Base-by-base conservation (phyloP, 2,113 vertebrate species). In the Myocastor coypus region DNA sequence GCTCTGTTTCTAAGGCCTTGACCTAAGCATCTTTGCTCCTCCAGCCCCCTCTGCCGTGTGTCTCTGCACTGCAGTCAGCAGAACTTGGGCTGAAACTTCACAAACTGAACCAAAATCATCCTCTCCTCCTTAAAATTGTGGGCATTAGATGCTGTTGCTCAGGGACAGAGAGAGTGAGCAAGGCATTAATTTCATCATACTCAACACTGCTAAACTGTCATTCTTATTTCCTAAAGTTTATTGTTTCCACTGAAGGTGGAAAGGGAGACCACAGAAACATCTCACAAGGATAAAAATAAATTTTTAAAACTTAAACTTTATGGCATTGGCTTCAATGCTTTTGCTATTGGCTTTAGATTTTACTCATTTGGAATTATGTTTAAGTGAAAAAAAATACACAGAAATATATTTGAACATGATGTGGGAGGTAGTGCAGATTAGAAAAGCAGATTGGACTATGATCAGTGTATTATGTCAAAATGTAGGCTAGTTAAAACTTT, bases 401-500 rank as follows among this genome's bases (percentile, higher is more conserved):
- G 6, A 83, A 78, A 26, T 12, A 61, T 28, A 94, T 84, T 88
- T 64, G 13, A 87, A 52, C 80, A 8, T 94, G 24, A 66, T 71
- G 14, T 92, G 24, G 30, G 19, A 94, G 61, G 16, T 20, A 83
- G 3, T 61, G 66, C 68, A 12, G 78, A 68, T 91, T 89, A 68
- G 12, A 0, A 40, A 89, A 89, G n/a, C 85, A 94, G n/a, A n/a
- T n/a, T n/a, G n/a, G 97, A 94, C 97, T 95, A 95, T 73, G 98
- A 98, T 92, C 90, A 85, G 57, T 98, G 98, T 98, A 93, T 98
- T 98, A 98, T 97, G 97, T 98, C 98, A 57, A 98, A 88, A 95
- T 57, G 98, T 98, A 98, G 98, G 97, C 97, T 98, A 98, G 98
- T 73, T 98, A 97, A 98, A 98, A 82, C 97, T 83, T 98, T 86